Conservation (phyloP, 2,888 invertebrate species). For the Rhyacophila evoluta region DNA sequence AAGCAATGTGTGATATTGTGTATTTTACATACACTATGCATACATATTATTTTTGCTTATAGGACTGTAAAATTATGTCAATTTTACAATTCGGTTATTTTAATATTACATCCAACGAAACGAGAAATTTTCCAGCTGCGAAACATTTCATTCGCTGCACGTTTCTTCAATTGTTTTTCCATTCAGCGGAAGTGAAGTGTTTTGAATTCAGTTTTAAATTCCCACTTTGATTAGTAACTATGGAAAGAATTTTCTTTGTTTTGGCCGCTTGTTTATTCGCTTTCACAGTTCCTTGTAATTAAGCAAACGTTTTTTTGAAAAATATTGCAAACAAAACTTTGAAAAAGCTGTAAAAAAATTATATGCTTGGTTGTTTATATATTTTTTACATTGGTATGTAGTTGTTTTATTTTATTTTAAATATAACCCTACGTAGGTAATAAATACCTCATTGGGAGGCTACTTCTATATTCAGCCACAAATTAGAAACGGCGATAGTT, state of each 20-base stretch:
- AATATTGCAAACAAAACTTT: no score
- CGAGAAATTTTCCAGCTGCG: constrained; percentile 2
- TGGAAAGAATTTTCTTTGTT: constrained; percentile 19
- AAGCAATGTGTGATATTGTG: no score
- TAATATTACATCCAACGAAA: constrained; percentile 16
- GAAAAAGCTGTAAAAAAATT: no score
- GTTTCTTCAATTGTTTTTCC: constrained; percentile 41
- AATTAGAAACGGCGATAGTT: no score
- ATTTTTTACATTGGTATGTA: no score
- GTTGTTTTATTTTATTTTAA: no score
- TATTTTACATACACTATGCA: no score
- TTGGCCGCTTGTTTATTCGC: background rate
- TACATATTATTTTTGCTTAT: background rate
- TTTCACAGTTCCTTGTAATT: background rate
- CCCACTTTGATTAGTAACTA: constrained; percentile 39
- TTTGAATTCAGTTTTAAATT: constrained; percentile 44
- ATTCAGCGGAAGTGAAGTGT: constrained; percentile 40
- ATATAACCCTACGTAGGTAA: no score
- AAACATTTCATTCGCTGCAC: constrained; percentile 42
- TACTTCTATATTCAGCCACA: no score
- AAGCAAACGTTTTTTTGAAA: no score
- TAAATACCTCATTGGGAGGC: no score
- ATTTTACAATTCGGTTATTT: background rate
- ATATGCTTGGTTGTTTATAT: no score
- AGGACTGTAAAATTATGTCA: background rate